Evolutionary conservation across 2,113 vertebrate species (phyloP).

Genomic region (Labeo catla): DNA sequence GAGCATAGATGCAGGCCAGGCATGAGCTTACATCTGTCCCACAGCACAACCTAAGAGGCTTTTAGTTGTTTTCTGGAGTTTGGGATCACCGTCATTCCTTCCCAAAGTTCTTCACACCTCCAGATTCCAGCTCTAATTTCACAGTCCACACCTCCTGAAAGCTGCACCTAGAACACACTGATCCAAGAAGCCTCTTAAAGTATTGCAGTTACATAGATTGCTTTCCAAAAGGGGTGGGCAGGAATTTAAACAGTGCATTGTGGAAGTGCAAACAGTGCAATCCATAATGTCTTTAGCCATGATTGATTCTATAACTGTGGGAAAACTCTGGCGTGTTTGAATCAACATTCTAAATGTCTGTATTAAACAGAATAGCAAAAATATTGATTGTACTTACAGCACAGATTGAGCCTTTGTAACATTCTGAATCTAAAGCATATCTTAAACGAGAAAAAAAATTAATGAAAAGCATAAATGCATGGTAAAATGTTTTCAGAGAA

Average conservation of each 20-base stretch:
- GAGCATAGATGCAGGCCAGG: not conserved
- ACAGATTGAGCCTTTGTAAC: not conserved
- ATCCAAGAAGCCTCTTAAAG: constrained; percentile 35
- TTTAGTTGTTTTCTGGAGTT: constrained; percentile 37
- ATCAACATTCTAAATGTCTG: not conserved
- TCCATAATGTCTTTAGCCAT: not conserved
- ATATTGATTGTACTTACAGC: not conserved
- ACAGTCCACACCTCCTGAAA: constrained; percentile 16
- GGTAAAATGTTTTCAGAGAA: not conserved
- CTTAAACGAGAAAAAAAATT: not conserved
- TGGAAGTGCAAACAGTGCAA: not conserved
- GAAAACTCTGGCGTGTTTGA: not conserved
- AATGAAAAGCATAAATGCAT: not conserved
- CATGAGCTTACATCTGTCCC: constrained; percentile 9
- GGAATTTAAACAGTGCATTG: not conserved
- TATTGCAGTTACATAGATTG: constrained; percentile 32
- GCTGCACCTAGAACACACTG: not conserved
- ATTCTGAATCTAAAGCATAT: not conserved
- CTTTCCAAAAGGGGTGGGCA: not conserved
- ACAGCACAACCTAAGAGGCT: constrained; percentile 30
- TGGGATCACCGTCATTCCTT: not conserved
- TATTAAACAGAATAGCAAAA: constrained; percentile 1
- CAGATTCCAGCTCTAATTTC: constrained; percentile 29
- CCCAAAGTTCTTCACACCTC: not conserved
- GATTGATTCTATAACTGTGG: not conserved